Evolutionary conservation across 2,797 vertebrate genomes (phyloP), one percentile per base, ranked within the genome.

Genomic region (Rhinogobio ventralis): DNA sequence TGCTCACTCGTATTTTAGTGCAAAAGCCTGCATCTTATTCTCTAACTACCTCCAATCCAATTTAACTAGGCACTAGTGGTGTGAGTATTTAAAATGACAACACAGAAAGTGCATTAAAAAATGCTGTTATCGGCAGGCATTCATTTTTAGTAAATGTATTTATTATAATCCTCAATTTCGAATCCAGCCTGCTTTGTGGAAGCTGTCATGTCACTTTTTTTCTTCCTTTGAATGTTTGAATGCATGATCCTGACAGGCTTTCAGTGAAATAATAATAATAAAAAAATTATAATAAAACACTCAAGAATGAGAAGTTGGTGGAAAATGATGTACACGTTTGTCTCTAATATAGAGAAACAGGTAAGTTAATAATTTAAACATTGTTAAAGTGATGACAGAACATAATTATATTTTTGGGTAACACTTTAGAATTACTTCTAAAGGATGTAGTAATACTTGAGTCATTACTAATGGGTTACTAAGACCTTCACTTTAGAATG

Each of bases 101-200:
- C 73, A 75, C 11, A 33, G 49, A 74, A 5, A 75, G 28, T 53
- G 72, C 49, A 36, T 75, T 75, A 14, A 55, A n/a, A 75, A 75
- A 75, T 36, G 11, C 30, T 0, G 4, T 75, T 55, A 75, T n/a
- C 73, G 36, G 20, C 7, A 4, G 7, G 6, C 49, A 55, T 55
- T 75, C 73, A 36, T 55, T 75, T 11, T 33, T 36, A 30, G 72
- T 33, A 53, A 55, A 33, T 67, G 45, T 7, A 64, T 79, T 79
- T 51, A 36, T 49, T 51, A 33, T 79, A 79, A 49, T 66, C 25
- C 60, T 66, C 10, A 46, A 33, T 64, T 67, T 79, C 23, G 2
- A 25, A 51, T 67, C 19, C 45, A 36, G 77, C 19, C 42, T 23
- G 30, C 60, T 62, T 28, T 62, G 25, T 62, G 60, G 28, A 62